phyloP scores from a whole-genome alignment of 1,140 invertebrate species.

The Rhopalosiphum maidis region DNA sequence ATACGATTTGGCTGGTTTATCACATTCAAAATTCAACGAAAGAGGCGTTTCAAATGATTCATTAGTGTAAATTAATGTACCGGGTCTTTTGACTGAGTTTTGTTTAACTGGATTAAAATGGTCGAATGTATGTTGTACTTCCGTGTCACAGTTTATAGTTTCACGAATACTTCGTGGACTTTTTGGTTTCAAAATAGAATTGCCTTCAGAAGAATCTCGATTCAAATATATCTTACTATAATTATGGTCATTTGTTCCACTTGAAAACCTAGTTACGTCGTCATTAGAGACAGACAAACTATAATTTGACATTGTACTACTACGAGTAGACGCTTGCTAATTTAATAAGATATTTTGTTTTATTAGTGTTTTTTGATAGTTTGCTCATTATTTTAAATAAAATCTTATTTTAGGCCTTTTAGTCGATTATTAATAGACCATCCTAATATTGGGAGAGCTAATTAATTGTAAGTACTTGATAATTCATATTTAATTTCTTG shows the following conservation, averaged over 20 bases:
- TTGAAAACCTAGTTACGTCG: background rate
- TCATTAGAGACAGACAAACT: background rate
- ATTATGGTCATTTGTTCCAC: background rate
- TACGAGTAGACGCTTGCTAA: background rate
- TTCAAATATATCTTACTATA: background rate
- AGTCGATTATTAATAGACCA: background rate
- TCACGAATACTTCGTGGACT: background rate
- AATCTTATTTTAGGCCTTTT: background rate
- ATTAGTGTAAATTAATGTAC: background rate
- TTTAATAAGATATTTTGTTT: background rate
- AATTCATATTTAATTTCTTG: background rate
- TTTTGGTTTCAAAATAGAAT: background rate
- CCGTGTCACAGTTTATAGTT: background rate
- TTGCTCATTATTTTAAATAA: background rate
- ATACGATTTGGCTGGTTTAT: background rate
- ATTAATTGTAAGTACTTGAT: background rate
- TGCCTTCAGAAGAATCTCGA: background rate
- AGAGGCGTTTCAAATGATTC: background rate
- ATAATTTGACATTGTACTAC: background rate
- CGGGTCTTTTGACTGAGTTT: background rate
- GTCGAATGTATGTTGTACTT: background rate
- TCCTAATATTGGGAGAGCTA: background rate
- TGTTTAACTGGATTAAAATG: background rate
- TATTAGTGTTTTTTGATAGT: too few species aligned
- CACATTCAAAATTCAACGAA: background rate